Conservation (phyloP, 2,797 vertebrate species). For the Coilia nasus region DNA sequence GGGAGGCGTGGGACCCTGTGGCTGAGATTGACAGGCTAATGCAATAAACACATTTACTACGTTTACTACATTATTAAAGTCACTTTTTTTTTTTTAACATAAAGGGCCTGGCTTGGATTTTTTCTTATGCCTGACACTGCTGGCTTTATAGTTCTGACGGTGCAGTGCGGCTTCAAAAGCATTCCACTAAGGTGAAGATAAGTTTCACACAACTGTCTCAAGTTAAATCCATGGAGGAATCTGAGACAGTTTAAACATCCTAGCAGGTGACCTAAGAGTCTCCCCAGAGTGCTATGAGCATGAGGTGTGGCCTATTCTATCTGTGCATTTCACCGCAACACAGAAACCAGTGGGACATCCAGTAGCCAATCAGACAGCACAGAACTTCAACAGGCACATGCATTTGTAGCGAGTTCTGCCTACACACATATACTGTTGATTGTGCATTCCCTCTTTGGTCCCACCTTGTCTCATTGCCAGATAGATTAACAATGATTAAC, state of each 20-base stretch:
- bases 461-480: conserved; percentile 29
- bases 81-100: neutral
- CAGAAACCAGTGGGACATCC: neutral
- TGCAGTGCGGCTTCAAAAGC: neutral
- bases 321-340: neutral
- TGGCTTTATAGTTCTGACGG: neutral
- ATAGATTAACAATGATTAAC: conserved; percentile 55
- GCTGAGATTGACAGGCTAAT: neutral
- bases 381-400: neutral
- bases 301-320: neutral
- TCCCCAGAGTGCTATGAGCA: neutral
- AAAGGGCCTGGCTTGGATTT: neutral
- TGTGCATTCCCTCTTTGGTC: conserved; percentile 18
- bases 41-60: neutral
- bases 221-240: conserved; percentile 22
- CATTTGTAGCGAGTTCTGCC: neutral
- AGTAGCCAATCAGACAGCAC: neutral
- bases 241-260: conserved; percentile 8
- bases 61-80: neutral
- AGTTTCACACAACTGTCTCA: conserved; percentile 20
- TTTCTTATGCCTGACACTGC: neutral
- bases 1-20: neutral
- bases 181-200: neutral
- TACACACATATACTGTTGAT: conserved; percentile 27
- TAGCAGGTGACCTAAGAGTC: neutral